phyloP scores from a whole-genome alignment of 1,140 invertebrate species.

The Lordiphosa clarofinis region DNA sequence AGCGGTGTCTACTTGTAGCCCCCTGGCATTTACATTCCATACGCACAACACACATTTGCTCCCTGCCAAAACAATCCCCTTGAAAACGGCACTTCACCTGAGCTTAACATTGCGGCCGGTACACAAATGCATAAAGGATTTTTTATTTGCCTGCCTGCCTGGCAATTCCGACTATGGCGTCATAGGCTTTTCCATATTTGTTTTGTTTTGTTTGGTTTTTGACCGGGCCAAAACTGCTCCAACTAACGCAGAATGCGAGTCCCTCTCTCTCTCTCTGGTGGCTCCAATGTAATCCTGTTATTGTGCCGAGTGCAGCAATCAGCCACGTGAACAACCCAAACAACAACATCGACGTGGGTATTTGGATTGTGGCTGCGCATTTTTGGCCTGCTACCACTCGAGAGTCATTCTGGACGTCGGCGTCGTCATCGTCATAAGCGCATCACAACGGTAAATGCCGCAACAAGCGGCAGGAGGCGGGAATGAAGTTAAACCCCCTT shows the following conservation, averaged over 20 bases:
- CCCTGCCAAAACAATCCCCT: constrained; percentile 26
- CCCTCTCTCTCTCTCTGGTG: constrained; percentile 1
- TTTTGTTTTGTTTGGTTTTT: constrained; percentile 36
- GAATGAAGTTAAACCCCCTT: constrained; percentile 12
- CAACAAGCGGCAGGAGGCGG: constrained; percentile 1
- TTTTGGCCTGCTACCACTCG: constrained; percentile 19
- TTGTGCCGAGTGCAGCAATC: constrained; percentile 62
- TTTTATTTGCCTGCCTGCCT: constrained; percentile 49
- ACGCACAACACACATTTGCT: constrained; percentile 12
- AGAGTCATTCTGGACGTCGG: constrained; percentile 5
- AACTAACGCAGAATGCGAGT: constrained; percentile 22
- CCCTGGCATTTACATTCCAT: not conserved
- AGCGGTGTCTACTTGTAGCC: too few relatives aligned
- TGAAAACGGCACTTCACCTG: constrained; percentile 29
- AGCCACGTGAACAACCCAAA: constrained; percentile 46
- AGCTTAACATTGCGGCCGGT: constrained; percentile 29
- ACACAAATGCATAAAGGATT: constrained; percentile 51
- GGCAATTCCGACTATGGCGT: too few relatives aligned
- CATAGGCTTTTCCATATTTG: constrained; percentile 17
- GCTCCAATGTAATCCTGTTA: constrained; percentile 58
- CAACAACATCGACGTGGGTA: constrained; percentile 4
- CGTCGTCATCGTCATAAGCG: constrained; percentile 52
- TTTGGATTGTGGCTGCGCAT: constrained; percentile 42
- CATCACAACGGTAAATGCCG: constrained; percentile 54
- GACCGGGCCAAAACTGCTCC: constrained; percentile 22